phyloP scores from a whole-genome alignment of 2,113 vertebrate species.

The Dermatemys mawii region DNA sequence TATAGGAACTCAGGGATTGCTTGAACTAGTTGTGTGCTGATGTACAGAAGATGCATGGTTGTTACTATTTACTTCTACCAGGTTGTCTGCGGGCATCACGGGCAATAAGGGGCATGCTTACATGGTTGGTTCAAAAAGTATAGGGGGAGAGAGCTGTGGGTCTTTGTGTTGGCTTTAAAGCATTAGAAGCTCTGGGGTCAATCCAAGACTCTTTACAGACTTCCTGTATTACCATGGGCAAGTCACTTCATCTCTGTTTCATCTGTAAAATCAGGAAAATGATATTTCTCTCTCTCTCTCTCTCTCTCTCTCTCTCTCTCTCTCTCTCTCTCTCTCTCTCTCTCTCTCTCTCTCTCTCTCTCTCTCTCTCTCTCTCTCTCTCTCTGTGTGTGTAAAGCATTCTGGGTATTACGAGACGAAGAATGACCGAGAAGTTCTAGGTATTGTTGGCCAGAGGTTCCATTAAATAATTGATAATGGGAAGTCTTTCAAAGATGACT shows the following conservation, averaged over 20 bases:
- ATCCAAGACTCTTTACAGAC: neutral
- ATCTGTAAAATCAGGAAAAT: neutral
- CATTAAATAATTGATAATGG: neutral
- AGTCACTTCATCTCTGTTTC: neutral
- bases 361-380: too few relatives aligned
- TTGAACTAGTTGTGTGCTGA: neutral
- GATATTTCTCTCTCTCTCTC: too few relatives aligned
- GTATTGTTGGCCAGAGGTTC: neutral
- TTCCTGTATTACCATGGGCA: neutral
- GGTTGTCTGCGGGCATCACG: neutral
- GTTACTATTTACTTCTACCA: neutral
- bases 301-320: too few relatives aligned
- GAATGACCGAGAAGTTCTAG: too few relatives aligned
- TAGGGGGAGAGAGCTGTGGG: neutral
- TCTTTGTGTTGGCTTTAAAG: neutral
- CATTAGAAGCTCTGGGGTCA: neutral
- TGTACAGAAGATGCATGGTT: neutral
- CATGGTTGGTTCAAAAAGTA: neutral
- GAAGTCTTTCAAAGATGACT: neutral
- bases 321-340: too few relatives aligned
- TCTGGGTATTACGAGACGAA: neutral
- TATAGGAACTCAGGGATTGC: neutral
- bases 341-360: too few relatives aligned
- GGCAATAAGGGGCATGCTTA: neutral
- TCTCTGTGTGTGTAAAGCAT: neutral